A percentile compares a stretch with the other conserved stretches of the same genome.
phyloP scores from a whole-genome alignment of 2,113 vertebrate species.

The Eublepharis macularius region DNA sequence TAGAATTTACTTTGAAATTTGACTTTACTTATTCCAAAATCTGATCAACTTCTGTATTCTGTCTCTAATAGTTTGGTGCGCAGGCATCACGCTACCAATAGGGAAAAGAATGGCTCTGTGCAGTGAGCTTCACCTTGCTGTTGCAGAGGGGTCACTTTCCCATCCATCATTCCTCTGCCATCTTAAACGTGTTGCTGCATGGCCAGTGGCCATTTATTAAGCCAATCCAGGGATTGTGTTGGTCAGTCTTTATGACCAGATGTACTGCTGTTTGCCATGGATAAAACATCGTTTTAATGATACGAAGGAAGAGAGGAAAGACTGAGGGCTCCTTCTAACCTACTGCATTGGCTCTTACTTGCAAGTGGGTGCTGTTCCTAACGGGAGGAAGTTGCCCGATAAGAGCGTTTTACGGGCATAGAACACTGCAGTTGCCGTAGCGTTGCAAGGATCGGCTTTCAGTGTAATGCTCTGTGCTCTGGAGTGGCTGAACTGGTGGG shows the following conservation, averaged over 20 bases:
- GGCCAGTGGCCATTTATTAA: not conserved
- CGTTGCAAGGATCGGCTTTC: not conserved
- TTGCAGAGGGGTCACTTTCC: not conserved
- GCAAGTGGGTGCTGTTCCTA: no score
- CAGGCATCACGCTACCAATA: not conserved
- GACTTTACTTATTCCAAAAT: not conserved
- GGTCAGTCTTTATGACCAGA: not conserved
- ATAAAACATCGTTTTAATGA: no score
- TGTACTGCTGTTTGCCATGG: not conserved
- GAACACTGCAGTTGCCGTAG: not conserved
- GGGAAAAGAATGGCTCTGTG: not conserved
- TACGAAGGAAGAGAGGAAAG: not conserved
- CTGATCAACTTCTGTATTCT: not conserved
- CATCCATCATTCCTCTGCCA: not conserved
- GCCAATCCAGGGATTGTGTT: not conserved
- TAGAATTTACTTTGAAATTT: not conserved
- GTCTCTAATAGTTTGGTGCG: not conserved
- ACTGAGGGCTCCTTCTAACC: not conserved
- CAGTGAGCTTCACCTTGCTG: not conserved
- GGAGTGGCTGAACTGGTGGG: not conserved
- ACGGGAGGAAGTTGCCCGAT: not conserved
- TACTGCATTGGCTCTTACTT: not conserved
- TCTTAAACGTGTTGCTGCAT: not conserved
- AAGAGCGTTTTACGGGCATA: not conserved
- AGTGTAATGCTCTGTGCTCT: not conserved